Conservation (phyloP, 1,140 invertebrate species). For the Macrocentrus cingulum region DNA sequence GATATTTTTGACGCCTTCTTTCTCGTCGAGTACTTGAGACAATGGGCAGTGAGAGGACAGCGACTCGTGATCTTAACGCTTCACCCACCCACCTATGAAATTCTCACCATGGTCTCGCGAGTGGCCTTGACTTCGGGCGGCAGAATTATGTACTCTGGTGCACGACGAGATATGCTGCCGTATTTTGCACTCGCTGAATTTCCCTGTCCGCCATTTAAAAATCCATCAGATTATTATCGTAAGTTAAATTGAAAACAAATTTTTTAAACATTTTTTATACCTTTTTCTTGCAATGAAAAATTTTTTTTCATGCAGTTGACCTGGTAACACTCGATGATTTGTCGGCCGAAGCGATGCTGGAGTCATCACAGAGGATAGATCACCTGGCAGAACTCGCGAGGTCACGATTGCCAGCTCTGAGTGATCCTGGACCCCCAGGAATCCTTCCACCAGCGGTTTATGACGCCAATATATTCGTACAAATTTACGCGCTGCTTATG, state of each 20-base stretch:
- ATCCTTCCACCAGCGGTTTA: slow-evolving; percentile 69
- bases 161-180: slow-evolving; percentile 83
- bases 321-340: slow-evolving; percentile 90
- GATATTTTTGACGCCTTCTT: slow-evolving; percentile 97
- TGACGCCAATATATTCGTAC: slow-evolving; percentile 63
- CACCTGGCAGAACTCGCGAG: slow-evolving; percentile 82
- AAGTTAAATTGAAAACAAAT: slow-evolving; percentile 53
- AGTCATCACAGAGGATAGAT: slow-evolving; percentile 90
- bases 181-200: slow-evolving; percentile 94
- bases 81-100: slow-evolving; percentile 93
- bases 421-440: slow-evolving; percentile 76
- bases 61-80: slow-evolving; percentile 88
- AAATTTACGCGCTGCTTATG: slow-evolving; percentile 69
- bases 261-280: slow-evolving; percentile 12
- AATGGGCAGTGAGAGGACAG: slow-evolving; percentile 82
- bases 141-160: slow-evolving; percentile 87
- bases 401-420: slow-evolving; percentile 62
- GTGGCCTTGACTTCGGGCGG: slow-evolving; percentile 86
- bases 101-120: slow-evolving; percentile 89
- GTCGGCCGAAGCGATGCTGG: slow-evolving; percentile 89
- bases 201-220: slow-evolving; percentile 93
- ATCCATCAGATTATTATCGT: slow-evolving; percentile 95
- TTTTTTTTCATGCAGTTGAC: slow-evolving; percentile 71
- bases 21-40: slow-evolving; percentile 87
- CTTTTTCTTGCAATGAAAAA: background rate